Percentiles rank a stretch among this genome's conserved stretches.
phyloP scores from a whole-genome alignment of 2,888 invertebrate species.

The Myathropa florea region DNA sequence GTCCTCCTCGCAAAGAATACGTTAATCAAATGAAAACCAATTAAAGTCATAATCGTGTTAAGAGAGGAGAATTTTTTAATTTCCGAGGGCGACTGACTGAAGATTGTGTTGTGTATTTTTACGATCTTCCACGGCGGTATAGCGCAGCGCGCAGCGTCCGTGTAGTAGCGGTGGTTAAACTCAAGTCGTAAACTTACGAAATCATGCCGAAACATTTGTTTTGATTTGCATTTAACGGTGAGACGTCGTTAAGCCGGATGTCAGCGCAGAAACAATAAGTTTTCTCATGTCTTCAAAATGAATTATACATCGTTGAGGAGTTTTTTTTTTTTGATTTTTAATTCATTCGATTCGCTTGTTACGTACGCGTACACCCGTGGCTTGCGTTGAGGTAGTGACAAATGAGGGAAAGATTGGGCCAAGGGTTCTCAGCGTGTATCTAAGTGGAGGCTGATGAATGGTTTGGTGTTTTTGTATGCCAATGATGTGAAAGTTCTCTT shows the following conservation, averaged over 20 bases:
- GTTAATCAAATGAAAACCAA: neutral
- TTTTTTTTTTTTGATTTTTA: neutral
- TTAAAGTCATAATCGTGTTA: neutral
- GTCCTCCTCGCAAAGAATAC: neutral
- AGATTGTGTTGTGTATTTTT: neutral
- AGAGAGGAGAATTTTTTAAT: neutral
- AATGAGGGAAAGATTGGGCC: neutral
- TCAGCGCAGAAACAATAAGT: slow-evolving; percentile 1
- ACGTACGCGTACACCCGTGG: neutral
- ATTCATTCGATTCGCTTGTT: neutral
- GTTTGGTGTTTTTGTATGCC: neutral
- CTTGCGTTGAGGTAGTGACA: neutral
- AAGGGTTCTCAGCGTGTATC: neutral
- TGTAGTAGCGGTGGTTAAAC: neutral
- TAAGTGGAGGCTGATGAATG: neutral
- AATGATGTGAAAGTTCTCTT: neutral
- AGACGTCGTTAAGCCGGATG: slow-evolving; percentile 2
- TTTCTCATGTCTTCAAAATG: slow-evolving; percentile 24
- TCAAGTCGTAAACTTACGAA: neutral
- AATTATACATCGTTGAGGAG: slow-evolving; percentile 3
- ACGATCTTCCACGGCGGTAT: neutral
- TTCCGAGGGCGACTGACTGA: neutral
- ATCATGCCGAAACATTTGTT: neutral
- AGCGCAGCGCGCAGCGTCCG: neutral
- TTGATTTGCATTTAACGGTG: slow-evolving; percentile 25